These are phyloP conservation scores for Myiotriccus ornatus DNA, from an alignment of 2,797 vertebrate species.

Conservation along the genomic window DNA sequence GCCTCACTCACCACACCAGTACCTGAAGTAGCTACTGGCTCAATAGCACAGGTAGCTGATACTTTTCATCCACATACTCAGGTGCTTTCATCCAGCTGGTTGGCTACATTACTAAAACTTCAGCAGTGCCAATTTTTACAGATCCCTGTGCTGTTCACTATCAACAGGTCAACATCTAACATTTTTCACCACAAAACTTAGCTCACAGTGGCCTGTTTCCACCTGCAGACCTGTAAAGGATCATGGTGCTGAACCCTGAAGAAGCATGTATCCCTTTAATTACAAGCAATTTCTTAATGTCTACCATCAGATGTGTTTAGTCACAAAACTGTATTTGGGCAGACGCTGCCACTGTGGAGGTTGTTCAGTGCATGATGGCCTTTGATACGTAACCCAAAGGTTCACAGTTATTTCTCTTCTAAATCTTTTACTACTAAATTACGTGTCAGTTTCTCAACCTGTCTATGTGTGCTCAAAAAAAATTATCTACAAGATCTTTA, in stretches of 20 bases:
- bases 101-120: background rate
- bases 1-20: background rate
- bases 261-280: background rate
- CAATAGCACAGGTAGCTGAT: background rate
- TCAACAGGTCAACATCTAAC: background rate
- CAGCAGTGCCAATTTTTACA: background rate
- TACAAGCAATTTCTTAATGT: background rate
- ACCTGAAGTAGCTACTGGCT: background rate
- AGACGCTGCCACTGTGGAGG: background rate
- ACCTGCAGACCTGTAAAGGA: background rate
- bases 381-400: background rate
- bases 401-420: background rate
- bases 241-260: background rate
- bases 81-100: background rate
- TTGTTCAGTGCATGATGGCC: background rate
- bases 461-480: background rate
- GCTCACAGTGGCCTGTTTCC: background rate
- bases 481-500: background rate
- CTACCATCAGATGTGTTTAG: background rate
- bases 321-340: background rate
- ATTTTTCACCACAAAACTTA: background rate
- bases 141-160: background rate
- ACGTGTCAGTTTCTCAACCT: background rate
- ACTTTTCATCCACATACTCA: background rate
- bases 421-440: background rate